phyloP scores from a whole-genome alignment of 2,888 invertebrate genomes.

The Parnassius mnemosyne region DNA sequence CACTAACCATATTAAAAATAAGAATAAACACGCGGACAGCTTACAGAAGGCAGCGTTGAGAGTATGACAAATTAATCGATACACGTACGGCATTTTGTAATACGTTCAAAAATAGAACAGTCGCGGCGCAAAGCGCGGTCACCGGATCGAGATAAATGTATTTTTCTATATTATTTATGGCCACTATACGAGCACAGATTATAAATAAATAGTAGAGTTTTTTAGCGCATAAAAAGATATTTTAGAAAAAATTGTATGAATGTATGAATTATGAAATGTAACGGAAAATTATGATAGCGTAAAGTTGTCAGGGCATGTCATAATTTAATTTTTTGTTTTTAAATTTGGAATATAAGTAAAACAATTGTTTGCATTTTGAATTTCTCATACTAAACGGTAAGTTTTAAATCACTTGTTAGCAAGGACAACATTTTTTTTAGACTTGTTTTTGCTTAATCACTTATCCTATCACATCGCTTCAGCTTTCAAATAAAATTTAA shows the following conservation, averaged over 20 bases:
- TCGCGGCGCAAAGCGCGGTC: conserved; percentile 33
- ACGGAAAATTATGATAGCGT: too few relatives aligned
- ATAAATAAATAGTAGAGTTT: background rate
- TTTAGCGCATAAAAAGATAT: background rate
- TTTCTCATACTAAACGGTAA: too few relatives aligned
- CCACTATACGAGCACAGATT: conserved; percentile 2
- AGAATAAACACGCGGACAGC: conserved; percentile 46
- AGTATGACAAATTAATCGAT: conserved; percentile 67
- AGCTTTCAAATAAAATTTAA: conserved; percentile 1
- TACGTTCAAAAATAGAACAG: conserved; percentile 53
- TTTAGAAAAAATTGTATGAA: too few relatives aligned
- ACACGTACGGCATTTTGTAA: conserved; percentile 45
- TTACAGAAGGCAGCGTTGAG: conserved; percentile 50
- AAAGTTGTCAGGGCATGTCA: too few relatives aligned
- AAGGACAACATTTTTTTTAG: too few relatives aligned
- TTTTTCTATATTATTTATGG: conserved; percentile 6
- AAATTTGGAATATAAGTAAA: too few relatives aligned
- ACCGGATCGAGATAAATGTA: background rate
- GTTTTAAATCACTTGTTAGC: too few relatives aligned
- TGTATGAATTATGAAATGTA: too few relatives aligned
- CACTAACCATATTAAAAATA: conserved; percentile 37
- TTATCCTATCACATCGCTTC: background rate
- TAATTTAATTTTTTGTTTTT: too few relatives aligned
- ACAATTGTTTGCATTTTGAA: too few relatives aligned
- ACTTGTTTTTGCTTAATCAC: background rate